Conservation (phyloP, 2,113 vertebrate genomes). For the Galemys pyrenaicus region DNA sequence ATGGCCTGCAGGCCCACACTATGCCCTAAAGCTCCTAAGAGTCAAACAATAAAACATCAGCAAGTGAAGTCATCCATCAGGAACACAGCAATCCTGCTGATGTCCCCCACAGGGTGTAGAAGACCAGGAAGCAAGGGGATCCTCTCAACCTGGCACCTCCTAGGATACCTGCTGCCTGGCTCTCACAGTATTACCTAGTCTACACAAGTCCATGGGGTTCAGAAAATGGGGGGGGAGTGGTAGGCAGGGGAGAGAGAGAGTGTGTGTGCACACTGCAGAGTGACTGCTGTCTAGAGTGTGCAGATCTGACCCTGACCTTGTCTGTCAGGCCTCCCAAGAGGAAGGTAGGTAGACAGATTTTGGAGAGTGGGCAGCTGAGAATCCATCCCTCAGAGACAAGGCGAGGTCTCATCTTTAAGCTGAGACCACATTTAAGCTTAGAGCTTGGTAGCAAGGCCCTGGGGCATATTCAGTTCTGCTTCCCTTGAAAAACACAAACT, state of each 20-base stretch:
- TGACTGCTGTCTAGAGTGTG: rapidly evolving
- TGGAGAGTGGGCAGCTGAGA: background rate
- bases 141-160: background rate
- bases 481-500: background rate
- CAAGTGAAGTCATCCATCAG: background rate
- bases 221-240: background rate
- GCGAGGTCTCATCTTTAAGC: rapidly evolving
- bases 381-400: background rate
- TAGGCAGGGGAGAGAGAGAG: too few species aligned
- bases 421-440: background rate
- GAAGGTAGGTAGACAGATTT: rapidly evolving
- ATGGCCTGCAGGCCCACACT: background rate
- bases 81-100: background rate
- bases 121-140: rapidly evolving
- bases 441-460: too few species aligned
- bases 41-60: background rate
- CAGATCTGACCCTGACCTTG: rapidly evolving
- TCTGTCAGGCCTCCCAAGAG: background rate
- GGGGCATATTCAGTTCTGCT: rapidly evolving
- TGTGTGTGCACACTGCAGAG: too few species aligned
- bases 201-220: background rate
- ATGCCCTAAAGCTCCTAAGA: background rate
- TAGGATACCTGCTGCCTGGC: background rate
- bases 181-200: background rate
- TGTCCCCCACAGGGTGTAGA: background rate